Percentiles rank a stretch among this genome's conserved stretches.
phyloP scores from a whole-genome alignment of 2,888 invertebrate genomes.

The Amblyteles armatorius region DNA sequence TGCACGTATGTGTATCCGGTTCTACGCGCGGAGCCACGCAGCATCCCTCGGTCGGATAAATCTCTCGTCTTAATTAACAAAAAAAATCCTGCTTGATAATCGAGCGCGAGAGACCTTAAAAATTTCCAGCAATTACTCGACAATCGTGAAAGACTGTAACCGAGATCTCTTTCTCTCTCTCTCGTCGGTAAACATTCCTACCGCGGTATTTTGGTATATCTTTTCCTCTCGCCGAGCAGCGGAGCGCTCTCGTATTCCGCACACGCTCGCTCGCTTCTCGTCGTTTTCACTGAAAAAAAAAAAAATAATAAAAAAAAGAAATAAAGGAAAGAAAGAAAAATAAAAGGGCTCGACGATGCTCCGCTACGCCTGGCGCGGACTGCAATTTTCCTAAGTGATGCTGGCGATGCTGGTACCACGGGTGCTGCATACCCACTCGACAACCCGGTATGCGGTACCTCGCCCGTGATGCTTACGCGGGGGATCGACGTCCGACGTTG shows the following conservation, averaged over 20 bases:
- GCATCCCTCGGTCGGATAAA: slow-evolving; percentile 8
- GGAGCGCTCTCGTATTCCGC: not conserved
- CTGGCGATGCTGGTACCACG: slow-evolving; percentile 46
- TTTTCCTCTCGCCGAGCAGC: not conserved
- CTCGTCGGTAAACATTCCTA: slow-evolving; percentile 9
- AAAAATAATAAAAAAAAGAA: not conserved
- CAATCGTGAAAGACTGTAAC: slow-evolving; percentile 12
- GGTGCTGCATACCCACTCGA: slow-evolving; percentile 35
- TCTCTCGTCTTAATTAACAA: slow-evolving; percentile 27
- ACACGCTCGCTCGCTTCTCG: not conserved
- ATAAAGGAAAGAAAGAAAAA: slow-evolving; percentile 7
- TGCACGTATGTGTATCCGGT: not conserved
- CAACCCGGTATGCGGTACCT: slow-evolving; percentile 33
- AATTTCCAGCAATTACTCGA: not conserved
- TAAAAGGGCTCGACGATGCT: slow-evolving; percentile 11
- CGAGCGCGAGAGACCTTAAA: not conserved
- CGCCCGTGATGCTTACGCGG: slow-evolving; percentile 19
- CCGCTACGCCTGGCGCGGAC: slow-evolving; percentile 44
- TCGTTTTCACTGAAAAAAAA: slow-evolving; percentile 1
- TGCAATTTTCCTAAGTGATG: slow-evolving; percentile 67
- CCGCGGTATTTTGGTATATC: slow-evolving; percentile 4
- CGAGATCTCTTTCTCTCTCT: slow-evolving; percentile 38
- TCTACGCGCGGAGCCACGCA: slow-evolving; percentile 12
- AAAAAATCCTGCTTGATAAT: slow-evolving; percentile 36
- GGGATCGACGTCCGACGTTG: slow-evolving; percentile 31